Percentiles rank a stretch among this genome's conserved stretches.
phyloP scores from a whole-genome alignment of 2,113 vertebrate species.

The Otocyon megalotis region DNA sequence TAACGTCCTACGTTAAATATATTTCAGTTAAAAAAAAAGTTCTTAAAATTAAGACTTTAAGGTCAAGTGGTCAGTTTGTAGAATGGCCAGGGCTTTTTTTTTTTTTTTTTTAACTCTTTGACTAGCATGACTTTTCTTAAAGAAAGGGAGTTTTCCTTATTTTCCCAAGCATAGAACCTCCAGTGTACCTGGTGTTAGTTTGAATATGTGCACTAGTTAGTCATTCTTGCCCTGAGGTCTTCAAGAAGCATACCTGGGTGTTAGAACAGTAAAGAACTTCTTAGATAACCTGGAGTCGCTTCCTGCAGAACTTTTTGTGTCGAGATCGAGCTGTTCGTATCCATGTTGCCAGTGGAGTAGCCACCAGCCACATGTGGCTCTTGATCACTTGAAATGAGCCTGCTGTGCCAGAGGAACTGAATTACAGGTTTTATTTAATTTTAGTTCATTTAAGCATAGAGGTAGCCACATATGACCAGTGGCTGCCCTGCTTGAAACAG shows the following conservation, averaged over 20 bases:
- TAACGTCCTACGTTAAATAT: neutral
- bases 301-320: neutral
- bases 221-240: too few species aligned
- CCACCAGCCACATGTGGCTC: neutral
- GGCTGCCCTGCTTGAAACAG: rapidly evolving
- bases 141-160: neutral
- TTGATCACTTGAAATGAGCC: neutral
- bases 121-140: neutral
- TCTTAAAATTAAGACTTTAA: neutral
- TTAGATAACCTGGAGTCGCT: rapidly evolving
- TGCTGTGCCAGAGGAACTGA: neutral
- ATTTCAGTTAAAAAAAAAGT: neutral
- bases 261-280: too few species aligned
- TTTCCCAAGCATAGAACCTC: neutral
- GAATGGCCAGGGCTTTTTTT: neutral
- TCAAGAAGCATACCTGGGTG: rapidly evolving
- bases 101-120: neutral
- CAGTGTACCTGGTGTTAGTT: neutral
- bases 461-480: neutral
- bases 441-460: neutral
- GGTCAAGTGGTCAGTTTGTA: neutral
- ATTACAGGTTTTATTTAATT: neutral
- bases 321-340: rapidly evolving
- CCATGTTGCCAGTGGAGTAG: neutral
- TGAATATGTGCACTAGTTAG: neutral